phyloP scores from a whole-genome alignment of 2,113 vertebrate genomes.

The Grus americana region DNA sequence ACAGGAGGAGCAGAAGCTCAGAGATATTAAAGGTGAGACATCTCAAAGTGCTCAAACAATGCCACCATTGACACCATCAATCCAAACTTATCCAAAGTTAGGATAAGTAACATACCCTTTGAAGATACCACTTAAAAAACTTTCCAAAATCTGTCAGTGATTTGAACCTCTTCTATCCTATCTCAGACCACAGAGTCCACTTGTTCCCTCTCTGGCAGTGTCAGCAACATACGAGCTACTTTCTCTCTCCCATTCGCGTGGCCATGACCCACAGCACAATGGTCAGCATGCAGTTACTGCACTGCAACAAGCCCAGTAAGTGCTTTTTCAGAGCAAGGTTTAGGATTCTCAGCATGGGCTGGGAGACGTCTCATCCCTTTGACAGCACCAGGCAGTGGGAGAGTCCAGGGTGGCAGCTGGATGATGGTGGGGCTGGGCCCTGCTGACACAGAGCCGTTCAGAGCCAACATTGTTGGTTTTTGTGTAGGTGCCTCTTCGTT shows the following conservation, averaged over 20 bases:
- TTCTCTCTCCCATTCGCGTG: not conserved
- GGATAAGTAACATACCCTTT: constrained; percentile 32
- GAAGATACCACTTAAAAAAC: constrained; percentile 51
- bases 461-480: not conserved
- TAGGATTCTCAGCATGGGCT: not conserved
- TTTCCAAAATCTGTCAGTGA: constrained; percentile 44
- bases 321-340: not conserved
- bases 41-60: constrained; percentile 43
- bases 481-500: not conserved
- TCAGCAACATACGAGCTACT: not conserved
- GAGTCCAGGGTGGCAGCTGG: not conserved
- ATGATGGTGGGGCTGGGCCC: not conserved
- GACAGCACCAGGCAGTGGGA: accelerated
- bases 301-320: not conserved
- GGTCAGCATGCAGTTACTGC: not conserved
- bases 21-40: constrained; percentile 40
- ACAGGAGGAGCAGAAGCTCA: not conserved
- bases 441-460: not conserved
- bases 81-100: not conserved
- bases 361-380: not conserved
- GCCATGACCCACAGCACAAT: not conserved
- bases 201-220: not conserved
- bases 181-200: not conserved
- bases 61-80: not conserved
- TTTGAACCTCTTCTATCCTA: constrained; percentile 10